Percentiles rank a stretch among this genome's conserved stretches.
Conservation (phyloP, 2,888 invertebrate species). For the Ecliptopera silaceata region DNA sequence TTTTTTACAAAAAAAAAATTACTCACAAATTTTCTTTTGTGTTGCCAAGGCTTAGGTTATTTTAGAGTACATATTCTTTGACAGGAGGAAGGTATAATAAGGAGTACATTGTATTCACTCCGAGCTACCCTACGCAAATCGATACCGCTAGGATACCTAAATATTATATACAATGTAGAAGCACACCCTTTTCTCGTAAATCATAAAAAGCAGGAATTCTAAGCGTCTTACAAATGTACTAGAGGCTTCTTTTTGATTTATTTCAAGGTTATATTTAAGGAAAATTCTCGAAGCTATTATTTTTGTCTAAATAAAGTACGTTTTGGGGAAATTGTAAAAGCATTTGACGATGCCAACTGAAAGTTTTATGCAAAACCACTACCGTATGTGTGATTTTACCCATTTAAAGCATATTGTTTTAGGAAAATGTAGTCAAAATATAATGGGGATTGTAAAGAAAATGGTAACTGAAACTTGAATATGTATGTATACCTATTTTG, state of each 20-base stretch:
- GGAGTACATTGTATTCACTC: slow-evolving; percentile 17
- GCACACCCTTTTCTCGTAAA: slow-evolving; percentile 33
- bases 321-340: slow-evolving; percentile 5
- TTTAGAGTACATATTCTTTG: not conserved
- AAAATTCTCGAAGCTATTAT: not conserved
- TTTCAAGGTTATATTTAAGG: slow-evolving; percentile 8
- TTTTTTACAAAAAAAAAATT: too few relatives aligned
- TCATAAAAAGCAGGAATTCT: slow-evolving; percentile 31
- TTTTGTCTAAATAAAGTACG: slow-evolving; percentile 1
- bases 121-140: slow-evolving; percentile 16
- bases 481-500: too few relatives aligned
- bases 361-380: not conserved
- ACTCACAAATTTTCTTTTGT: not conserved
- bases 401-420: too few relatives aligned
- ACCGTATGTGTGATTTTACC: not conserved
- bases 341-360: not conserved
- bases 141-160: slow-evolving; percentile 20
- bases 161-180: slow-evolving; percentile 33
- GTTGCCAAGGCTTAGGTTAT: not conserved
- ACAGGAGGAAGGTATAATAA: not conserved
- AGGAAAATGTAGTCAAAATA: too few relatives aligned
- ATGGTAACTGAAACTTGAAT: too few relatives aligned
- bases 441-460: too few relatives aligned
- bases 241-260: slow-evolving; percentile 27
- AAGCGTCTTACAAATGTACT: slow-evolving; percentile 24